A percentile compares a stretch with the other conserved stretches of the same genome.
Evolutionary conservation across 2,888 invertebrate species (phyloP).

Genomic region (Calliopum simillimum): DNA sequence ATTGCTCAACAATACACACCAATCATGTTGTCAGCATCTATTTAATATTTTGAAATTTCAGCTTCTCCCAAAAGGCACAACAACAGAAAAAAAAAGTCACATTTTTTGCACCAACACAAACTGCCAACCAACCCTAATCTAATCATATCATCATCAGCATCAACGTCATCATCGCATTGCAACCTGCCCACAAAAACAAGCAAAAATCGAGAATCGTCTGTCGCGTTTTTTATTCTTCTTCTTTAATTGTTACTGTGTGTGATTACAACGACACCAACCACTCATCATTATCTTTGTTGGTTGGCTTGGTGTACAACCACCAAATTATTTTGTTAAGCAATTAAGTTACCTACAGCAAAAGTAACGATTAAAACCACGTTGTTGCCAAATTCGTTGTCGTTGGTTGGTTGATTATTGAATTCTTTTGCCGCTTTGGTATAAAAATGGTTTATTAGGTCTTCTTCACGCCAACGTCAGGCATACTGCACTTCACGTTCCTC

Average conservation of each 20-base stretch:
- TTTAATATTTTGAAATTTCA: background rate
- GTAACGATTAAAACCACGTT: constrained; percentile 1
- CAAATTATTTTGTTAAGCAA: constrained; percentile 13
- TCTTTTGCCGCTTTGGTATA: background rate
- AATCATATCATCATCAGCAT: too few relatives aligned
- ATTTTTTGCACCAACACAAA: too few relatives aligned
- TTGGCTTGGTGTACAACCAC: background rate
- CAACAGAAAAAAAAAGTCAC: too few relatives aligned
- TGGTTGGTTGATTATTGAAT: background rate
- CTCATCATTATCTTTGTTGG: background rate
- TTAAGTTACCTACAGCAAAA: constrained; percentile 20
- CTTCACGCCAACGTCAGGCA: background rate
- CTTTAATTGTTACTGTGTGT: background rate
- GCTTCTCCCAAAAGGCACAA: too few relatives aligned
- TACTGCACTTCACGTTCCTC: background rate
- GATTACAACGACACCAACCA: background rate
- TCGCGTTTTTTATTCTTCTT: too few relatives aligned
- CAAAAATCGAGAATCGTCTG: too few relatives aligned
- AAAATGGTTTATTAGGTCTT: background rate
- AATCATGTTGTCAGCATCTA: background rate
- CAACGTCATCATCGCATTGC: too few relatives aligned
- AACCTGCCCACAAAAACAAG: too few relatives aligned
- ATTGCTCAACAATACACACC: background rate
- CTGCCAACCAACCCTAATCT: background rate
- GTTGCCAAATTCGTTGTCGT: background rate